phyloP scores from a whole-genome alignment of 2,113 vertebrate genomes.

The Poicephalus meyeri region DNA sequence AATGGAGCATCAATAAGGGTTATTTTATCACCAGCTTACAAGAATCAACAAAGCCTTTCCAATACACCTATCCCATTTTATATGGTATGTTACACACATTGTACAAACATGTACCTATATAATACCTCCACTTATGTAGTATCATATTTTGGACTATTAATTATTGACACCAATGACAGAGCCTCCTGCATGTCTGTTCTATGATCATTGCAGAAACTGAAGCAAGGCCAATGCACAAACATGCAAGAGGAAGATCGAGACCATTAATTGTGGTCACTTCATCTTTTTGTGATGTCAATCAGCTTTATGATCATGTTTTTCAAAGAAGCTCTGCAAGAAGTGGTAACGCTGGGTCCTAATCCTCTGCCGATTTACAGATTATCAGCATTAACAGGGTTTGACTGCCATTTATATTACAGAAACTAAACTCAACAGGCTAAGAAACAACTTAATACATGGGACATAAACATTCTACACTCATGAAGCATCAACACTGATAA shows the following conservation, averaged over 20 bases:
- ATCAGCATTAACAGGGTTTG: neutral
- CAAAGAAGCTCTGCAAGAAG: neutral
- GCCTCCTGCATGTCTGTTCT: neutral
- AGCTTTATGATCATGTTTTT: neutral
- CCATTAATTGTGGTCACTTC: neutral
- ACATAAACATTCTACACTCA: neutral
- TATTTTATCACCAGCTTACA: neutral
- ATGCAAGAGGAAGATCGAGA: neutral
- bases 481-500: neutral
- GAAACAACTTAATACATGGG: neutral
- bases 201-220: neutral
- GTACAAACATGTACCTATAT: accelerated
- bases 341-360: neutral
- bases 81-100: neutral
- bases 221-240: neutral
- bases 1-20: accelerated
- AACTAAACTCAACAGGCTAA: neutral
- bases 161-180: neutral
- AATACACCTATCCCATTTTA: neutral
- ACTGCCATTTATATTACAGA: neutral
- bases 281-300: neutral
- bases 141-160: neutral
- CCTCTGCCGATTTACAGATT: neutral
- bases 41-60: neutral
- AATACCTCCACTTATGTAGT: neutral